Base-by-base conservation (phyloP, 2,797 vertebrate genomes). In the Chaenodraco wilsoni region DNA sequence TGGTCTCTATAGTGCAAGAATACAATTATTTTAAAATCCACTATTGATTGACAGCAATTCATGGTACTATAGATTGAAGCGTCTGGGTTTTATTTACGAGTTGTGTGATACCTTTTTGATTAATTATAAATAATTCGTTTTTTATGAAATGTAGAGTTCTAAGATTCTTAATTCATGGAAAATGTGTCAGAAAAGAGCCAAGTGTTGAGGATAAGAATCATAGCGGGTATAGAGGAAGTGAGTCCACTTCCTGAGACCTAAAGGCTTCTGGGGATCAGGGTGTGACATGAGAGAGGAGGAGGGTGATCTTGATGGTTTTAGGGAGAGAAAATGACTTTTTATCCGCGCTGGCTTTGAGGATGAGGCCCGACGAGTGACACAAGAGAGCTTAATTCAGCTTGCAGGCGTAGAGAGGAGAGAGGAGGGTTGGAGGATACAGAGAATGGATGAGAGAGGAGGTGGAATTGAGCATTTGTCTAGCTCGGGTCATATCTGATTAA, bases 401-500 rank as follows among this genome's bases (percentile, higher is more conserved):
- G 62, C 45, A 33, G 65, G 67, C 14, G 67, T 66, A 63, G 58
- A 61, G 61, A 45, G 69, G 33, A 19, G 65, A 40, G 61, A 45
- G 69, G 48, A 19, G 62, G 44, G 41, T 44, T 16, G 37, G 75
- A 51, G 54, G 84, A 67, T 56, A 41, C 45, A 44, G 55, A 65
- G 54, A 62, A 74, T 43, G 72, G 78, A 76, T 58, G 15, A 61
- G 46, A 14, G 57, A 61, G 48, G 68, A 72, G 61, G 78, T 69
- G 75, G 69, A 84, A 81, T 84, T 62, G n/a, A 81, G 83, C 71
- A 23, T 83, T 87, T 77, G 71, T 87, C 84, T 88, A 67, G 73
- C 61, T 76, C 21, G 44, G 87, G 78, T 91, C 87, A 85, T 83
- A 81, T 84, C 89, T 90, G 90, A 92, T 90, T 90, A 87, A 83